Percentiles rank a stretch among this genome's conserved stretches.
Evolutionary conservation across 2,113 vertebrate genomes (phyloP).

Genomic region (Chionis minor): DNA sequence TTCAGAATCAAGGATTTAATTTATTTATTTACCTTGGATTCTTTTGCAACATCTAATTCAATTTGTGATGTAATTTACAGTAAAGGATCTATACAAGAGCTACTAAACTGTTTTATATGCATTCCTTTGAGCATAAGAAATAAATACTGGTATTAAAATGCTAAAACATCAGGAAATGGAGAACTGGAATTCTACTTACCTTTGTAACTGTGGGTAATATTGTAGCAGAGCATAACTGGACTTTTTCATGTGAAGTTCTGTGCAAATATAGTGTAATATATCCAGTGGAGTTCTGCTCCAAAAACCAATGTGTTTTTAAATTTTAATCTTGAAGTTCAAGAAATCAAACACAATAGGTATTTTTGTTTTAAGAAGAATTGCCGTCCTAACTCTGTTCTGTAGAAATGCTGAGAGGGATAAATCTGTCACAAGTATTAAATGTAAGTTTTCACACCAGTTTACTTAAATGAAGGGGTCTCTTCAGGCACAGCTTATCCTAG

Average conservation of each 20-base stretch:
- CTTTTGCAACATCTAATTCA: background rate
- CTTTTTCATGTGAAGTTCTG: background rate
- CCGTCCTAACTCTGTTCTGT: background rate
- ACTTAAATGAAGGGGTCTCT: fast-evolving
- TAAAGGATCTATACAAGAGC: background rate
- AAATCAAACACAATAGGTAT: background rate
- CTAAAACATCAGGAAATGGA: background rate
- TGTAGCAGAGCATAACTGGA: background rate
- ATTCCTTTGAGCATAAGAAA: background rate
- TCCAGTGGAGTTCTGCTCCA: background rate
- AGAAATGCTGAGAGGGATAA: background rate
- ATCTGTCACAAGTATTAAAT: background rate
- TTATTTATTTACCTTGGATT: background rate
- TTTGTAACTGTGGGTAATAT: background rate
- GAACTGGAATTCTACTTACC: background rate
- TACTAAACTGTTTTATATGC: background rate
- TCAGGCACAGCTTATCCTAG: background rate
- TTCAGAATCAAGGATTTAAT: background rate
- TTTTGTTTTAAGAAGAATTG: background rate
- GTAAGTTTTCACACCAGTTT: background rate
- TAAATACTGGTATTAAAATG: background rate
- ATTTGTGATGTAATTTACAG: background rate
- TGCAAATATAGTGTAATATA: background rate
- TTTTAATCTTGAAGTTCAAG: background rate
- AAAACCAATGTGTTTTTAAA: background rate